Percentiles rank a stretch among this genome's conserved stretches.
Evolutionary conservation across 2,888 invertebrate genomes (phyloP).

Genomic region (Kryphioiulus occultus): DNA sequence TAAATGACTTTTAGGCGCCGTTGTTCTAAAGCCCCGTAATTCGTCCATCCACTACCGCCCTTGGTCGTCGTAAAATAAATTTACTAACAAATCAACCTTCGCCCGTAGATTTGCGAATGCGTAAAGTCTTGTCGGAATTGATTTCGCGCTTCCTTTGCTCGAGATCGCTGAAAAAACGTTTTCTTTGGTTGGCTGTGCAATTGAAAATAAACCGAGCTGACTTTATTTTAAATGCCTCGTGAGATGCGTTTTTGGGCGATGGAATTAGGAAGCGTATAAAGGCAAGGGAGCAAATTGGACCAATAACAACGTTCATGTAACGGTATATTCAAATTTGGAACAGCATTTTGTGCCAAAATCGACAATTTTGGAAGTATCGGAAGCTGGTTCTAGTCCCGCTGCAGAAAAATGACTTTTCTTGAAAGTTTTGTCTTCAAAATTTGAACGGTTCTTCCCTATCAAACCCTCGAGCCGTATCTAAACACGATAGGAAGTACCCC

Average conservation of each 20-base stretch:
- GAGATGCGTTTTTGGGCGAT: neutral
- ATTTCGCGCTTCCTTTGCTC: neutral
- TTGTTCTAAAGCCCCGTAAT: neutral
- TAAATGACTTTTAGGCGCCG: neutral
- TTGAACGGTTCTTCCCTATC: no score
- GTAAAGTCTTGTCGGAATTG: neutral
- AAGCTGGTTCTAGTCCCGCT: no score
- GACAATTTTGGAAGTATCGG: neutral
- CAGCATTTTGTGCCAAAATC: neutral
- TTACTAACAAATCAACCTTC: neutral
- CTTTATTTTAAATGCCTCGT: neutral
- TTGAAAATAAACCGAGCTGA: neutral
- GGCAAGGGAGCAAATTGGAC: neutral
- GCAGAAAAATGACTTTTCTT: no score
- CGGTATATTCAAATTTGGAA: neutral
- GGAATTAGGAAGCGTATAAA: neutral
- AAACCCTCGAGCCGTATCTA: no score
- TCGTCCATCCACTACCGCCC: neutral
- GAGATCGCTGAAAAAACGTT: neutral
- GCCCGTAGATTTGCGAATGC: neutral
- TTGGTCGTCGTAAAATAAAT: neutral
- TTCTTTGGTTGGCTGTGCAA: neutral
- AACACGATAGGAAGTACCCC: no score
- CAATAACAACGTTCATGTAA: neutral
- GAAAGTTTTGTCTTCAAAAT: no score